Base-by-base conservation (phyloP, 2,888 invertebrate genomes). In the Nomada fucata region DNA sequence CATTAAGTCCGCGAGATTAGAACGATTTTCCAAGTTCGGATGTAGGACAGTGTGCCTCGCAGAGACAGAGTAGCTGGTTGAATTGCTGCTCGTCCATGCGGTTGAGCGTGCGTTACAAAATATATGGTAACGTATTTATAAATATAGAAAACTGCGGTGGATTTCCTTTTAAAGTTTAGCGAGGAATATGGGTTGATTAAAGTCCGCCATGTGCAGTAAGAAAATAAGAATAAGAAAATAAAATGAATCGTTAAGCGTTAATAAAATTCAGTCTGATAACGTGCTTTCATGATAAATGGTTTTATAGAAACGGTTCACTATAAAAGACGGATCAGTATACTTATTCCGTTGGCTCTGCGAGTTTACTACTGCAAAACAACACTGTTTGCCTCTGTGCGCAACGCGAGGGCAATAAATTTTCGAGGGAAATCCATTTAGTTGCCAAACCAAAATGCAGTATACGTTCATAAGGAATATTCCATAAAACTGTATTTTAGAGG, bases 211-310 rank as follows among this genome's bases (percentile, higher is more conserved):
- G 36, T 0, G 7, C 7, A 7, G 36, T 36, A 7, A 36, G 36
- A 36, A 36, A 36, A 7, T 7, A 7, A 36, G 36, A 36, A 36
- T 36, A 36, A 36, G 36, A 36, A 36, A 7, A 9, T 36, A 36
- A 36, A 9, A 7, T 36, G 36, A 7, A 36, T 36, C 15, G 29
- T 29, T 29, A 50, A 70, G 10, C 59, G 4, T 15, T 1, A 29
- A 70, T 70, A 70, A 59, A 70, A 60, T 47, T 50, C 44, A n/a
- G 36, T 44, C 18, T 29, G 59, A 70, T 50, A 60, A 59, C 70
- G 47, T 29, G 59, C 29, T 44, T 26, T 20, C 29, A 13, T 3
- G 70, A 15, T 15, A 47, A 47, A 44, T 29, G 59, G 47, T 50
- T 47, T 10, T 29, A 59, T 44, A 59, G 47, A 59, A 59, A 29